These are phyloP conservation scores for Cremastobaeus sp. DNA, from an alignment of 2,888 invertebrate genomes.

Conservation along the genomic window DNA sequence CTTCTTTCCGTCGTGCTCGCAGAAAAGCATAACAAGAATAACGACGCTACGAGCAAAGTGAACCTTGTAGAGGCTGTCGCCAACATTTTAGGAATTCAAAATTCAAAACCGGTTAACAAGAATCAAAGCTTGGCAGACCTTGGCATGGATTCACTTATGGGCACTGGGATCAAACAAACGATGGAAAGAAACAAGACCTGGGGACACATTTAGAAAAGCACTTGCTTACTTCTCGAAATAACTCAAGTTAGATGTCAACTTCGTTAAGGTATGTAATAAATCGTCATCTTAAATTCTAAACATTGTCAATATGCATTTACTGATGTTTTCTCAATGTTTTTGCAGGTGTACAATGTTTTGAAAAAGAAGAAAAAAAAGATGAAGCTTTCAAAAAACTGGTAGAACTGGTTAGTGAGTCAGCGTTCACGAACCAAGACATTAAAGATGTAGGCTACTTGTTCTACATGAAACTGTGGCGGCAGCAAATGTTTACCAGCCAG, in stretches of 20 bases:
- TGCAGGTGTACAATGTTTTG: constrained; percentile 72
- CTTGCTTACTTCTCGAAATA: constrained; percentile 91
- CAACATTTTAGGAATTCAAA: constrained; percentile 94
- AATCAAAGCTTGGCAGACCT: constrained; percentile 92
- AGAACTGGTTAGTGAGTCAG: constrained; percentile 80
- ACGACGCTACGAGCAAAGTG: constrained; percentile 80
- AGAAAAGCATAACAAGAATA: constrained; percentile 86
- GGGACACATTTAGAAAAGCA: constrained; percentile 78
- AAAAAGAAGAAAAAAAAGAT: constrained; percentile 76
- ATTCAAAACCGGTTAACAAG: constrained; percentile 87
- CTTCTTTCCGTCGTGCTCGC: constrained; percentile 91
- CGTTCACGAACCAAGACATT: constrained; percentile 81
- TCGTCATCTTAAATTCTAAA: neutral
- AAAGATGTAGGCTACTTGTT: constrained; percentile 87
- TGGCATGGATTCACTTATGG: constrained; percentile 99
- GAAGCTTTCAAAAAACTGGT: constrained; percentile 78
- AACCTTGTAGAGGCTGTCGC: constrained; percentile 89
- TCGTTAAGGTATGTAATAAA: constrained; percentile 79
- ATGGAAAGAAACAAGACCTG: constrained; percentile 95
- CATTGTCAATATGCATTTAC: too few relatives aligned
- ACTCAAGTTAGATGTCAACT: constrained; percentile 83
- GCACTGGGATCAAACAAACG: constrained; percentile 98
- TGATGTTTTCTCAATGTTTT: too few relatives aligned
- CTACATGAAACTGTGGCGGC: constrained; percentile 89
- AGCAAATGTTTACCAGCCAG: constrained; percentile 87